Base-by-base conservation (phyloP, 2,888 invertebrate genomes). In the Polylopha cassiicola region DNA sequence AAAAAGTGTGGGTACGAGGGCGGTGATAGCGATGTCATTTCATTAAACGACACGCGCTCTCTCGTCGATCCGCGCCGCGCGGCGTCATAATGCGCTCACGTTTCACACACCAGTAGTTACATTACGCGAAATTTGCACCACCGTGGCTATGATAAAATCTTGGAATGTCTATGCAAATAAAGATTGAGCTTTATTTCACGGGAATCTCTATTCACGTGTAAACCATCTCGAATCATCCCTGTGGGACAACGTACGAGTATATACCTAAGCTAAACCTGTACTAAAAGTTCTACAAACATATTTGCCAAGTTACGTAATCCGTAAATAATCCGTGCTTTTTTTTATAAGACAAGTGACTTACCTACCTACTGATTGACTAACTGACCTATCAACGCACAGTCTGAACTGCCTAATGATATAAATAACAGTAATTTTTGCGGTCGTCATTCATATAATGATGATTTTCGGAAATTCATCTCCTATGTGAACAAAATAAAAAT, bases 1-100 rank as follows among this genome's bases (percentile, higher is more conserved):
- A 73, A 74, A 75, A 70, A 63, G 59, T 46, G 55, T 60, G 70
- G 69, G 68, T 71, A 69, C 55, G 47, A 64, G 47, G 57, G 53
- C 58, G 45, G 56, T 53, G 61, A 53, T 62, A 61, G 61, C 61
- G 56, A 52, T 58, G 59, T 41, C 34, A 59, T 58, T 59, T 65
- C 69, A 70, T 71, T 71, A 70, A 61, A 54, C 55, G 62, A 57
- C 65, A 65, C 63, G 65, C 66, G 62, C 55, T 46, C 45, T 46
- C 16, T 42, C 30, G 43, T 37, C 37, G 38, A 34, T 37, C 24
- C 30, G 3, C 31, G 21, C n/a, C 31, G 31, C 20, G 28, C 7
- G 3, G 10, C 6, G 18, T n/a, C 9, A 15, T 38, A 39, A 41
- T 43, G 43, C 42, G 51, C 55, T 57, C 61, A 61, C 62, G 66